phyloP scores from a whole-genome alignment of 2,113 vertebrate species.

The Meles meles region DNA sequence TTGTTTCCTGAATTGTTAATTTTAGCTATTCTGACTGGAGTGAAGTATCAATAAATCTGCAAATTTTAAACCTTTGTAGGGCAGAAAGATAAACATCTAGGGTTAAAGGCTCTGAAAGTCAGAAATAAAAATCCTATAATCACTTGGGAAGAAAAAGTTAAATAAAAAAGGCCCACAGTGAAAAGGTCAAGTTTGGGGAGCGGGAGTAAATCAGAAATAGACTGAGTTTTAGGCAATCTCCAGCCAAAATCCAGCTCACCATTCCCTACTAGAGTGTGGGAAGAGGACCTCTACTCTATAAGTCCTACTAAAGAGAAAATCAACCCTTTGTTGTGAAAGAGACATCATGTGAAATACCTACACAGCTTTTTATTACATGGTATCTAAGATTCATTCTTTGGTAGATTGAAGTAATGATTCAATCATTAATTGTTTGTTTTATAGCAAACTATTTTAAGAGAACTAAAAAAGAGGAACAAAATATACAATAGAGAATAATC shows the following conservation, averaged over 20 bases:
- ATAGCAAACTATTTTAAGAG: neutral
- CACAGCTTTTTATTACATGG: neutral
- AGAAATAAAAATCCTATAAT: neutral
- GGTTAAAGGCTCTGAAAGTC: neutral
- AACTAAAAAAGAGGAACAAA: neutral
- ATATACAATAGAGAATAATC: neutral
- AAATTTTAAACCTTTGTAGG: neutral
- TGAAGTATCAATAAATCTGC: neutral
- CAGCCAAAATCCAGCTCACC: neutral
- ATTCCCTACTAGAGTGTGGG: neutral
- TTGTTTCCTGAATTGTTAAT: too few relatives aligned
- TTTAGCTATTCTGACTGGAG: too few relatives aligned
- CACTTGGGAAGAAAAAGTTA: neutral
- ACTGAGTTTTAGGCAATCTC: neutral
- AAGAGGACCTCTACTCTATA: neutral
- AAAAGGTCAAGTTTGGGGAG: neutral
- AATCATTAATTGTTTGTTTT: neutral
- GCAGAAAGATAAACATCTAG: neutral
- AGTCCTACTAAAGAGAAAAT: neutral
- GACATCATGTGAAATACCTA: neutral
- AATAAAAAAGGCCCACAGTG: neutral
- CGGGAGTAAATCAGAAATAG: neutral
- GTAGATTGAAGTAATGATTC: neutral
- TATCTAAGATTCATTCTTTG: neutral
- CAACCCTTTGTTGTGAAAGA: neutral